Evolutionary conservation across 2,888 invertebrate species (phyloP).

Genomic region (Notodonta ziczac): DNA sequence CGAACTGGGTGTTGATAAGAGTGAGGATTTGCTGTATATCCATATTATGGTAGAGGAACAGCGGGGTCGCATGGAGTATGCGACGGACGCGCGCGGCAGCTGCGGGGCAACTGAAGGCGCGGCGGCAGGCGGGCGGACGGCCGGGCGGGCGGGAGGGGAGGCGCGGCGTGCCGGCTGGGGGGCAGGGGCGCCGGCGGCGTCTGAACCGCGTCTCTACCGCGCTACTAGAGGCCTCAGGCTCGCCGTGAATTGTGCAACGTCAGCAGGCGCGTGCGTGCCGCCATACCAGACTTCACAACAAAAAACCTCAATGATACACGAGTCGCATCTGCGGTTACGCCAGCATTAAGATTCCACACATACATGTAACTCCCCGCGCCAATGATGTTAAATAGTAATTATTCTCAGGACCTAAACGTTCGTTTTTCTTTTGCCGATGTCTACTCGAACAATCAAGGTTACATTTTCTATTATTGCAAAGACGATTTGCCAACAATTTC

Average conservation of each 20-base stretch:
- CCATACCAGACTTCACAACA: constrained; percentile 47
- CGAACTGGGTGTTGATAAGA: constrained; percentile 78
- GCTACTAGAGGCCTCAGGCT: constrained; percentile 47
- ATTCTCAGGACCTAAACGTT: constrained; percentile 41
- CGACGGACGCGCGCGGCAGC: constrained; percentile 81
- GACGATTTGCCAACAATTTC: constrained; percentile 37
- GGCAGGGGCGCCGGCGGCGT: constrained; percentile 56
- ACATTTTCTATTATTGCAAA: constrained; percentile 32
- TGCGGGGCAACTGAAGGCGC: constrained; percentile 76
- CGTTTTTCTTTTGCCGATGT: constrained; percentile 32
- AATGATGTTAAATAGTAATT: constrained; percentile 38
- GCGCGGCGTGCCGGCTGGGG: constrained; percentile 33
- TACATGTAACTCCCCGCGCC: constrained; percentile 31
- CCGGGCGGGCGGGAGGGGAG: constrained; percentile 31
- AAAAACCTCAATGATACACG: constrained; percentile 48
- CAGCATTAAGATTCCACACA: constrained; percentile 42
- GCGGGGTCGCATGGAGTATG: constrained; percentile 77
- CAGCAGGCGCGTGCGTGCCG: constrained; percentile 73
- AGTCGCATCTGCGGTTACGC: constrained; percentile 42
- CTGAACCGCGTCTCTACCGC: constrained; percentile 68
- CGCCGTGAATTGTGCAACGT: constrained; percentile 77
- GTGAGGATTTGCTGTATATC: constrained; percentile 81
- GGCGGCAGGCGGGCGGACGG: constrained; percentile 46
- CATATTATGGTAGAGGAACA: constrained; percentile 75
- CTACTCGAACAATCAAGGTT: constrained; percentile 41